Base-by-base conservation (phyloP, 1,140 invertebrate genomes). In the Orius insidiosus region DNA sequence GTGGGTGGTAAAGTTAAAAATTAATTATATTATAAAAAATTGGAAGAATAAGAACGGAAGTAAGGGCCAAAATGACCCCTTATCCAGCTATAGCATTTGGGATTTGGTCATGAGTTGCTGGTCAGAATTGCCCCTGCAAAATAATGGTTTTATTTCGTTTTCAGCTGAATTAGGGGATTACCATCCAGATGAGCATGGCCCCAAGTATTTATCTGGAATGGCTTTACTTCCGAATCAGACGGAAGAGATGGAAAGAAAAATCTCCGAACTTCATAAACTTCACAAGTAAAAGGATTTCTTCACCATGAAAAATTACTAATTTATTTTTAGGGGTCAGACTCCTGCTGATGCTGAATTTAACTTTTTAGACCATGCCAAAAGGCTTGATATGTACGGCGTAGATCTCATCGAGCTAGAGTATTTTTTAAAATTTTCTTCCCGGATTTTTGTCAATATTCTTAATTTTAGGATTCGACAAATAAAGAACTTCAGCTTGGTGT, bases 161-260 rank as follows among this genome's bases (percentile, higher is more conserved):
- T 13, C 59, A 97, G 92, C 93, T 53, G 93, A 97, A 68, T 65
- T 97, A 48, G 95, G 95, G 33, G 94, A 98, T 68, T 97, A 86
- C 68, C 83, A 85, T 64, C 68, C 76, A 9, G 76, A 85, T 34
- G 80, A 95, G 59, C 87, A 94, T 68, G 78, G 75, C 42, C 63
- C 72, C 32, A 75, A 81, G 40, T 94, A 94, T 60, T 65, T 94
- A 48, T 78, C 79, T 16, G 73, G 78, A 34, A 64, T 90, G 53
- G 75, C 79, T 56, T 69, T 93, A 32, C 67, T 92, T 49, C 81
- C 83, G 16, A 78, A 77, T 49, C 88, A 93, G 64, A 82, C 70
- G 9, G 72, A 81, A 42, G 88, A 97, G 56, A 85, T 94, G 63
- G 85, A 93, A 60, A 76, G 78, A 45, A 80, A 88, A 58, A 89